These are phyloP conservation scores for Dunckerocampus dactyliophorus DNA, from an alignment of 2,113 vertebrate species.

Conservation along the genomic window DNA sequence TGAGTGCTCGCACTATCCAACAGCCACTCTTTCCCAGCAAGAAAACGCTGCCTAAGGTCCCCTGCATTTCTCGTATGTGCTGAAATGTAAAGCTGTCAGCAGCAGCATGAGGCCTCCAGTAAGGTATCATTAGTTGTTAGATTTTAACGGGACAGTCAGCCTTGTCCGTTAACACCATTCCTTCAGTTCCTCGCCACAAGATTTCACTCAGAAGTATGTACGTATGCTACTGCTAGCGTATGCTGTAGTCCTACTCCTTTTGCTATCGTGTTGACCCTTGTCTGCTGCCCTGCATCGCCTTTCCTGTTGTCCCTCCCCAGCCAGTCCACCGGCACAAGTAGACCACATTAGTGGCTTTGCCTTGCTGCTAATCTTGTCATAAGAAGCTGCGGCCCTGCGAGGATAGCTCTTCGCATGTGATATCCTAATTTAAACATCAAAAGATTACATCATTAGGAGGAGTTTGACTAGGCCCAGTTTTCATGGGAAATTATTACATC, in stretches of 20 bases:
- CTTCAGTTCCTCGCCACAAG: neutral
- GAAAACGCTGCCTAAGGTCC: neutral
- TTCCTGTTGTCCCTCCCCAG: constrained; percentile 3
- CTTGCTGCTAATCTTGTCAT: constrained; percentile 73
- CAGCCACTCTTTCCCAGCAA: neutral
- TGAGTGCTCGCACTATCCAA: neutral
- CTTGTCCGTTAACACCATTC: constrained; percentile 11
- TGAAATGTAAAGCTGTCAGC: neutral
- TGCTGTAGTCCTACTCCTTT: too few species aligned
- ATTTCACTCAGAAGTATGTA: neutral
- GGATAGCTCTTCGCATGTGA: constrained; percentile 66
- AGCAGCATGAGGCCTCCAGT: neutral
- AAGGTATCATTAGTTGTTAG: constrained; percentile 2
- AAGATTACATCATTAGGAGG: constrained; percentile 71
- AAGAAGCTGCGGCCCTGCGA: constrained; percentile 67
- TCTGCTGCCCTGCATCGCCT: constrained; percentile 7
- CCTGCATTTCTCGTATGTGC: neutral
- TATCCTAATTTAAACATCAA: constrained; percentile 77
- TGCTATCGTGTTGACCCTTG: neutral
- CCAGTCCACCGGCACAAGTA: constrained; percentile 60
- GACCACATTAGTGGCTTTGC: constrained; percentile 69
- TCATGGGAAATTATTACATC: constrained; percentile 69
- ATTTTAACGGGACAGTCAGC: constrained; percentile 31
- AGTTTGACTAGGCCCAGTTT: constrained; percentile 56
- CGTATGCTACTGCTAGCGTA: too few species aligned